Conservation (phyloP, 2,888 invertebrate genomes). For the Apotomis capreana region DNA sequence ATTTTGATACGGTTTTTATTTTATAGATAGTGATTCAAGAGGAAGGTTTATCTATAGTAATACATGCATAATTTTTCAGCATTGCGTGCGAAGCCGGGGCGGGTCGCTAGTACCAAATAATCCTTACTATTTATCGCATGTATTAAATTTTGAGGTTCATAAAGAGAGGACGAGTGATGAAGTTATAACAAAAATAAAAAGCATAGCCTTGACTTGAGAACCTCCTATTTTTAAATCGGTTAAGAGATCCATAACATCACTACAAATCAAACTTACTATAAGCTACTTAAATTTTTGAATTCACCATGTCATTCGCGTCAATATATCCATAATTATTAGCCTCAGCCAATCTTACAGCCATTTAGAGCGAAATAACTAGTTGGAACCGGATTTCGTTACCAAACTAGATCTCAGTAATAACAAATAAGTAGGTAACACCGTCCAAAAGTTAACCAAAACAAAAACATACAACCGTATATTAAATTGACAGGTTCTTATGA, state of each 20-base stretch:
- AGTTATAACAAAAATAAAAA: too few species aligned
- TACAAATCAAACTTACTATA: not conserved
- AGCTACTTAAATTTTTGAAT: not conserved
- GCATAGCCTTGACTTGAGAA: too few species aligned
- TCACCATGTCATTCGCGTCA: not conserved
- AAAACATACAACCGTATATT: not conserved
- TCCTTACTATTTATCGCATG: too few species aligned
- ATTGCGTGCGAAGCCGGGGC: too few species aligned
- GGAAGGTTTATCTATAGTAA: too few species aligned
- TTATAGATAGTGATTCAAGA: too few species aligned
- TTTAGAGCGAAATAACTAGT: conserved; percentile 30
- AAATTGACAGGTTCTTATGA: not conserved
- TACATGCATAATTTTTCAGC: too few species aligned
- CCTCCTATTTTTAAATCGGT: too few species aligned
- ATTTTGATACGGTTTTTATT: too few species aligned
- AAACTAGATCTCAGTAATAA: conserved; percentile 17
- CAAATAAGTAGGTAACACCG: conserved; percentile 7
- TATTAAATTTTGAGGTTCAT: too few species aligned
- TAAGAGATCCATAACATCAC: not conserved
- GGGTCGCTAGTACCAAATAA: too few species aligned
- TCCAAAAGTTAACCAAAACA: not conserved
- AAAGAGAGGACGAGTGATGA: too few species aligned
- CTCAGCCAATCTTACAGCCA: conserved; percentile 8
- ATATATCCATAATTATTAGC: conserved; percentile 21
- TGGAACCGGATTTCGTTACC: conserved; percentile 18